These are phyloP conservation scores for Xylocopa sonorina DNA, from an alignment of 1,140 invertebrate genomes.

Conservation along the genomic window DNA sequence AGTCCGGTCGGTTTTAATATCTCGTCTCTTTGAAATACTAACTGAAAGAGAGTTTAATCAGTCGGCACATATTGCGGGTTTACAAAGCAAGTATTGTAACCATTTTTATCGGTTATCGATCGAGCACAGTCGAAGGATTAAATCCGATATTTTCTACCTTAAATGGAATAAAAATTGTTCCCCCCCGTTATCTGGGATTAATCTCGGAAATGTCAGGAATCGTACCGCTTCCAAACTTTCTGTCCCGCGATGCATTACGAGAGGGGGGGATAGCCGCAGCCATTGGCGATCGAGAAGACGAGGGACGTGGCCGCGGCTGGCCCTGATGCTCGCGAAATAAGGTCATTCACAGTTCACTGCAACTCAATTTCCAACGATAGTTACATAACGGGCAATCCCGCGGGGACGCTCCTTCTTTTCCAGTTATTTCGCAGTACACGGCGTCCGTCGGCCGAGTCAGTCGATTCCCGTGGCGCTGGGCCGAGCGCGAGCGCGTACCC, in stretches of 20 bases:
- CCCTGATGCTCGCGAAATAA: conserved; percentile 61
- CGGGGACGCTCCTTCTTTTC: conserved; percentile 54
- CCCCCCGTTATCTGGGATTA: too few species aligned
- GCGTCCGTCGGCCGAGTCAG: conserved; percentile 26
- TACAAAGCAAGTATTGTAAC: too few species aligned
- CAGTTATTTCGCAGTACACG: conserved; percentile 54
- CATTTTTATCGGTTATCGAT: too few species aligned
- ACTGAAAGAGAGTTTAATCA: too few species aligned
- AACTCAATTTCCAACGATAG: conserved; percentile 72
- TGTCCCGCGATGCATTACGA: too few species aligned
- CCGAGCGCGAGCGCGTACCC: too few species aligned
- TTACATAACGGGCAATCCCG: conserved; percentile 65
- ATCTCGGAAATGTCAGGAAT: neutral
- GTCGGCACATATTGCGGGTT: too few species aligned
- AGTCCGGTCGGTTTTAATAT: too few species aligned
- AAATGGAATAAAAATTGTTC: too few species aligned
- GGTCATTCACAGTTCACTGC: conserved; percentile 72
- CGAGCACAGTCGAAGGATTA: too few species aligned
- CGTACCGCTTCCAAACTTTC: neutral
- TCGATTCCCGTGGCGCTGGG: conserved; percentile 11
- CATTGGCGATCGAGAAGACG: conserved; percentile 38
- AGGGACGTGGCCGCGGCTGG: conserved; percentile 48
- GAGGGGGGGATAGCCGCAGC: neutral
- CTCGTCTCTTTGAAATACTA: too few species aligned
- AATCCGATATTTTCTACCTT: too few species aligned